A percentile compares a stretch with the other conserved stretches of the same genome.
These are phyloP conservation scores for Mythimna vitellina DNA, from an alignment of 2,888 invertebrate genomes.

Conservation along the genomic window DNA sequence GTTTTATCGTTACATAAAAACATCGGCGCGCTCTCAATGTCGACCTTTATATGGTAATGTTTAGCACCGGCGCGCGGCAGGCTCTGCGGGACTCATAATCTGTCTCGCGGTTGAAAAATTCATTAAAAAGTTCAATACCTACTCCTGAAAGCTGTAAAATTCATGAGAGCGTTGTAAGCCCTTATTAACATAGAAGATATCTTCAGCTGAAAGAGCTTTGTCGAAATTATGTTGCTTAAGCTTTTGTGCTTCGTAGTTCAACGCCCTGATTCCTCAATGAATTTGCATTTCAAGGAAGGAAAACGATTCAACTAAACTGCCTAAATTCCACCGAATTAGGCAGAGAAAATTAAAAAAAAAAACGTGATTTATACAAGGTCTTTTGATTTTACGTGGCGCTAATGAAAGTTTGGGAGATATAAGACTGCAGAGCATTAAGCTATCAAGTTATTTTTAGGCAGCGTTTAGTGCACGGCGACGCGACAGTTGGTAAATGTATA, in stretches of 20 bases:
- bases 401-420: conserved; percentile 21
- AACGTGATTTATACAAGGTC: conserved; percentile 7
- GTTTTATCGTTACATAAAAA: conserved; percentile 57
- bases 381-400: neutral
- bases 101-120: conserved; percentile 29
- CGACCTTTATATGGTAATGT: conserved; percentile 44
- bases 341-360: conserved; percentile 8
- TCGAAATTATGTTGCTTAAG: conserved; percentile 4
- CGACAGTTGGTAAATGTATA: conserved; percentile 64
- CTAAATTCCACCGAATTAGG: conserved; percentile 1
- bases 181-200: conserved; percentile 25
- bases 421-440: conserved; percentile 23
- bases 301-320: conserved; percentile 25
- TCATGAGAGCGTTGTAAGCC: conserved; percentile 24
- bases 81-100: conserved; percentile 38
- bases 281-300: conserved; percentile 21
- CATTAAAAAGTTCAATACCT: conserved; percentile 31
- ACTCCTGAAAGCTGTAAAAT: conserved; percentile 25
- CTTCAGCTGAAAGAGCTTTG: conserved; percentile 23
- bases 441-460: conserved; percentile 60
- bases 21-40: conserved; percentile 15
- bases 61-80: conserved; percentile 28
- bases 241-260: conserved; percentile 24
- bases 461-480: conserved; percentile 51
- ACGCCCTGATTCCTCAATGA: conserved; percentile 10